phyloP scores from a whole-genome alignment of 53 echinoderm and acorn worm species.

The Mesocentrotus franciscanus region DNA sequence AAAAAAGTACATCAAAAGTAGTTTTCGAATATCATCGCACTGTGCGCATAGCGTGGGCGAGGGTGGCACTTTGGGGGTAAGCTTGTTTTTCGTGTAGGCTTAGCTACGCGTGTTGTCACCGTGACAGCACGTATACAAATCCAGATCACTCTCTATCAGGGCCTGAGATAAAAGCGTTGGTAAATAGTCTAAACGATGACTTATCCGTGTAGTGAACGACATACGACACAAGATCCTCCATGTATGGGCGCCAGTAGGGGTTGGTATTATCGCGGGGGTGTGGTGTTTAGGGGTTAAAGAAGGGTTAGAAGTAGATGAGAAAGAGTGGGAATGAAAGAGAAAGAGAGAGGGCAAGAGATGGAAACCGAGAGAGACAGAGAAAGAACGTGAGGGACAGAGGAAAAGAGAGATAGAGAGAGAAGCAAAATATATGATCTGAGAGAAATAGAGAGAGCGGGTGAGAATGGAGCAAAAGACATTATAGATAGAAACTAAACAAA shows the following conservation, averaged over 20 bases:
- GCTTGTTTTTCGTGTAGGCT: neutral
- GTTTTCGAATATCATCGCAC: too few species aligned
- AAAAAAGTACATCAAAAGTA: too few species aligned
- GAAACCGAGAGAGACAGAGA: neutral
- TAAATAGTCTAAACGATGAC: conserved; percentile 43
- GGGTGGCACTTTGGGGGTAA: neutral
- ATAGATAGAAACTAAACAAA: neutral
- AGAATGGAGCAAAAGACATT: neutral
- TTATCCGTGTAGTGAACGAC: conserved; percentile 12
- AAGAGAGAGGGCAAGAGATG: neutral
- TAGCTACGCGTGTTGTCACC: conserved; percentile 18
- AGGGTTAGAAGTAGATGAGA: neutral
- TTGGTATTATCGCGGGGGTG: neutral
- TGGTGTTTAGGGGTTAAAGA: neutral
- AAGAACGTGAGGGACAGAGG: neutral
- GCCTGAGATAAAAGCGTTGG: conserved; percentile 10
- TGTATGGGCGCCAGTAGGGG: neutral
- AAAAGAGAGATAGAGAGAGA: neutral
- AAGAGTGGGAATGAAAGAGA: neutral
- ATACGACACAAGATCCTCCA: neutral
- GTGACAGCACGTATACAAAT: conserved; percentile 59
- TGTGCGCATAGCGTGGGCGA: neutral
- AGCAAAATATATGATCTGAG: neutral
- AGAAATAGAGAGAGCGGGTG: neutral
- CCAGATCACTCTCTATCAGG: conserved; percentile 23